A percentile compares a stretch with the other conserved stretches of the same genome.
Evolutionary conservation across 2,113 vertebrate species (phyloP).

Genomic region (Protobothrops flavoviridis): DNA sequence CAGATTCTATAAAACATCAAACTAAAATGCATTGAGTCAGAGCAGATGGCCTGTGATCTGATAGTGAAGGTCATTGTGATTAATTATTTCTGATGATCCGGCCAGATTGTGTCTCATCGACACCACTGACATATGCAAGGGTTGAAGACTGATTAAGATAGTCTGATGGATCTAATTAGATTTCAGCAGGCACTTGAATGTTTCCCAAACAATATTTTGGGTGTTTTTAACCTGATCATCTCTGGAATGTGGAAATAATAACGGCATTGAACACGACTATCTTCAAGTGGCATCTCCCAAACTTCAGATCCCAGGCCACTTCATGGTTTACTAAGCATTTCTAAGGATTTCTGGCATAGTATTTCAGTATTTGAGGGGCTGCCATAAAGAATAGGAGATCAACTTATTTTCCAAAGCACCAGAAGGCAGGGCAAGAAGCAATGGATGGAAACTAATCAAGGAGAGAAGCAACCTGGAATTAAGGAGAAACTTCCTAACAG

Average conservation of each 20-base stretch:
- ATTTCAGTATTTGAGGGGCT: too few species aligned
- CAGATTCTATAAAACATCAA: background rate
- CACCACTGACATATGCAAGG: background rate
- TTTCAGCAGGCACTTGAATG: background rate
- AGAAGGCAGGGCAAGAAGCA: background rate
- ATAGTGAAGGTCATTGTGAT: background rate
- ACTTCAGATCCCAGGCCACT: background rate
- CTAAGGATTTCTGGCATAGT: background rate
- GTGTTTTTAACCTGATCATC: background rate
- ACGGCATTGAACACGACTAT: background rate
- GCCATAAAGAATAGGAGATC: too few species aligned
- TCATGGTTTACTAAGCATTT: background rate
- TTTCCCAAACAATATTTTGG: background rate
- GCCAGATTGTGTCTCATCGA: background rate
- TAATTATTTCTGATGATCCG: background rate
- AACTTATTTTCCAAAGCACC: background rate
- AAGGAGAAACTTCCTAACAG: too few species aligned
- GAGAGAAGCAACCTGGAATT: background rate
- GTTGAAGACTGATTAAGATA: background rate
- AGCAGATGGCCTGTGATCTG: background rate
- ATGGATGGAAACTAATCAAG: background rate
- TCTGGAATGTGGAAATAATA: background rate
- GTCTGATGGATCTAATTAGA: background rate
- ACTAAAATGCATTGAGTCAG: background rate
- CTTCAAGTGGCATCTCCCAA: background rate